Base-by-base conservation (phyloP, 2,797 vertebrate genomes). In the Dryobates pubescens region DNA sequence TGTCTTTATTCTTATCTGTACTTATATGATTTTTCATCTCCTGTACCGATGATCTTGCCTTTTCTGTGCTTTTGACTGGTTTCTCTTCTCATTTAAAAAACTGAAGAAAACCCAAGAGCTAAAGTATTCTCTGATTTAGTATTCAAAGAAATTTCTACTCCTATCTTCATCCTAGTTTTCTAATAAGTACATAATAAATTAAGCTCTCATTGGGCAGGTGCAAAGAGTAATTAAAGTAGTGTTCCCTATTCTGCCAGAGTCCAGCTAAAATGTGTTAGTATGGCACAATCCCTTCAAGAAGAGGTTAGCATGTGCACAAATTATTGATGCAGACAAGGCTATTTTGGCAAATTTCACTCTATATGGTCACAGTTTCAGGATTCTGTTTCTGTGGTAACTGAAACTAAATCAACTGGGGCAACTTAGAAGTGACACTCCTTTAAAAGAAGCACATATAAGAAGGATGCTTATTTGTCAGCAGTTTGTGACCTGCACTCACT, bases 51-150 rank as follows among this genome's bases (percentile, higher is more conserved):
- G 16, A n/a, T 14, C 38, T 71, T 26, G 18, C 10, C 17, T 83
- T 80, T 80, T n/a, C 38, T 3, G n/a, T 17, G 23, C 18, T 65
- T 88, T 53, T 47, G 6, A 16, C 4, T 62, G 24, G 2, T 27
- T 77, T 64, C 16, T 27, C 9, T 58, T 38, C 38, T 19, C 6
- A 16, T 61, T 53, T n/a, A 13, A 78, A 69, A 38, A 63, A 71
- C 54, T 0, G 4, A 0, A 43, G 57, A 8, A 30, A 49, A 91
- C 63, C 0, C 15, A 61, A 70, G 41, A 38, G 5, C 23, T 64
- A 13, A 76, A 88, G 7, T 36, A 17, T 61, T 78, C 6, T 13
- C 23, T 36, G 20, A 13, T 41, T 53, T n/a, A 64, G 17, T 81
- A 63, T 51, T 70, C 11, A 49, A 20, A 88, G 43, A 71, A 29